Base-by-base conservation (phyloP, 2,888 invertebrate species). In the Callimorpha dominula region DNA sequence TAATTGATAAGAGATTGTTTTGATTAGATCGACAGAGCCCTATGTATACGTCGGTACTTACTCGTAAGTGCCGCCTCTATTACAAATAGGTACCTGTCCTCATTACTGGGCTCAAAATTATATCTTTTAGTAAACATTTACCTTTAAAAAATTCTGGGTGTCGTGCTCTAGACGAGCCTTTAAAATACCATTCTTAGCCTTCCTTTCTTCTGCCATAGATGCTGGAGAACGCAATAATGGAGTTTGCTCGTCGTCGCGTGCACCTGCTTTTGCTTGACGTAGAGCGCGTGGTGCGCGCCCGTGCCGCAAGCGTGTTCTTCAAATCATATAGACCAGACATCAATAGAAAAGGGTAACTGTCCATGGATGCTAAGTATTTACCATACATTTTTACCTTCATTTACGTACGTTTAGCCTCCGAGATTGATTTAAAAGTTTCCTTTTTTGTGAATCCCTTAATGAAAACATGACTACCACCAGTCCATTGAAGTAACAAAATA, bases 241-340 rank as follows among this genome's bases (percentile, higher is more conserved):
- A 94, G 83, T 94, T 94, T 65, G 88, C 94, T 0, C 89, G 95
- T 1, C 89, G 93, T 12, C 92, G 92, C 20, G 91, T 94, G 8
- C 90, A 93, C 75, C 60, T 86, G 3, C 85, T 95, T 0, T 83
- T 95, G 20, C 86, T 84, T 4, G 89, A 93, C 49, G 88, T 95
- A 17, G 93, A 94, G 77, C 84, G 88, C 0, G 83, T 85, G 70
- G 92, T 94, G 15, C 87, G 81, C 17, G 69, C 82, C 1, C 87
- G 87, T 6, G 92, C 95, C 0, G 83, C 90, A 0, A 15, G 75
- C 5, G 77, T 91, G 1, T 94, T 94, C 89, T 93, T 95, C 88
- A 85, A 88, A 69, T 88, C 89, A 83, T 89, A 83, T 64, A 81
- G 90, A 17, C 88, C 90, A 0, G 7, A 71, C 0, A 6, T 71